Evolutionary conservation across 1,140 invertebrate genomes (phyloP), one percentile per base, ranked within the genome.

Genomic region (Drosophila kohkoa): DNA sequence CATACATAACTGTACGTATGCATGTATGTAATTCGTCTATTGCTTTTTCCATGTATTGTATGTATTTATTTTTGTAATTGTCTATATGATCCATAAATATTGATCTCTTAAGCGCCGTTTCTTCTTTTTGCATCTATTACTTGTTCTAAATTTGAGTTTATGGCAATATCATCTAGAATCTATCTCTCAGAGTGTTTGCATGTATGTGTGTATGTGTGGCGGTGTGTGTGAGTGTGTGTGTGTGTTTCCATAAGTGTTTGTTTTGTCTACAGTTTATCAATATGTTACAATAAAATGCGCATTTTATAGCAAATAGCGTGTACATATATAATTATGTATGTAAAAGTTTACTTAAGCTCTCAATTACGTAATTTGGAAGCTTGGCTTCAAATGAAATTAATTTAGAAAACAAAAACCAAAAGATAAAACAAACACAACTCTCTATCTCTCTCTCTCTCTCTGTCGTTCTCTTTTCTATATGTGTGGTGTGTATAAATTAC

Each of bases 131-230:
- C 28, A 20, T 48, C 20, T 65, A 28, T 41, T 82, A 58, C 66
- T 85, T 73, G 77, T 77, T 85, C 81, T 69, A 80, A 79, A 80
- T 81, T 80, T 85, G 81, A 83, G 77, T 77, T 77, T 76, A 82
- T 82, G 81, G 76, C 80, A 76, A 82, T 72, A 71, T 60, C 51
- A 52, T 64, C 52, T 75, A 66, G 43, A 51, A 30, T 30, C 25
- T 60, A 58, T 41, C 62, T 52, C 20, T 52, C 62, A 51, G 35
- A 28, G n/a, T 30, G 43, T 38, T 13, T 41, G n/a, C 20, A 30
- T 69, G 46, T 69, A 32, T 64, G 6, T 72, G 20, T 81, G 45
- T 43, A 16, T 65, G n/a, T 54, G 43, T 65, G 51, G 76, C 59
- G 76, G 38, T 73, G 54, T 59, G 35, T 30, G 16, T 66, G 20